These are phyloP conservation scores for Toxotes chatareus DNA, from an alignment of 2,113 vertebrate genomes.

Conservation along the genomic window DNA sequence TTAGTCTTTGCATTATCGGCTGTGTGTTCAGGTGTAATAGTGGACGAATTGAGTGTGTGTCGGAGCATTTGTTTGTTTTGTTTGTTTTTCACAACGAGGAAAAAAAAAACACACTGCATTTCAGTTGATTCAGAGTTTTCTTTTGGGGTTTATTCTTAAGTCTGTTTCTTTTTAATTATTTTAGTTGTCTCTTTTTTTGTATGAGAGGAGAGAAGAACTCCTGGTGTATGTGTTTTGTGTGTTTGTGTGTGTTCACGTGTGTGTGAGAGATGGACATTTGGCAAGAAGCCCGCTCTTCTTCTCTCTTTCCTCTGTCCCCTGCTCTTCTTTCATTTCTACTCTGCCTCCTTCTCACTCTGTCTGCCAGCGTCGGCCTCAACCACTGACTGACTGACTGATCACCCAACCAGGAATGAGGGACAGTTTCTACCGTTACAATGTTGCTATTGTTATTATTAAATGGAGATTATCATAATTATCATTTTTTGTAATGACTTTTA, in stretches of 20 bases:
- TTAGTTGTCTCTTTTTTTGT: slow-evolving; percentile 55
- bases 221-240: not conserved
- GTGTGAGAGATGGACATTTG: not conserved
- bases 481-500: slow-evolving; percentile 86
- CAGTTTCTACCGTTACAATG: slow-evolving; percentile 82
- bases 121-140: slow-evolving; percentile 71
- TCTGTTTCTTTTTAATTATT: slow-evolving; percentile 61
- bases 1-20: slow-evolving; percentile 14
- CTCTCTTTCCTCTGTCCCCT: not conserved
- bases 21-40: slow-evolving; percentile 4
- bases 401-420: slow-evolving; percentile 87
- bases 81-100: slow-evolving; percentile 20
- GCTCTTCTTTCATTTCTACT: slow-evolving; percentile 15
- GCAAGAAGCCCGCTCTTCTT: slow-evolving; percentile 20
- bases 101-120: slow-evolving; percentile 50
- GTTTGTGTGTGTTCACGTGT: slow-evolving; percentile 45
- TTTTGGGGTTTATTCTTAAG: slow-evolving; percentile 47
- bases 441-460: slow-evolving; percentile 78
- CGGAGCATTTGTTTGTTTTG: slow-evolving; percentile 7
- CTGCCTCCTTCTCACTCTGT: slow-evolving; percentile 26
- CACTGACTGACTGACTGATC: slow-evolving; percentile 85
- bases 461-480: slow-evolving; percentile 87
- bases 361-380: slow-evolving; percentile 83
- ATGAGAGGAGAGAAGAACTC: slow-evolving; percentile 38
- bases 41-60: slow-evolving; percentile 25